Base-by-base conservation (phyloP, 2,888 invertebrate species). In the Phyto melanocephala region DNA sequence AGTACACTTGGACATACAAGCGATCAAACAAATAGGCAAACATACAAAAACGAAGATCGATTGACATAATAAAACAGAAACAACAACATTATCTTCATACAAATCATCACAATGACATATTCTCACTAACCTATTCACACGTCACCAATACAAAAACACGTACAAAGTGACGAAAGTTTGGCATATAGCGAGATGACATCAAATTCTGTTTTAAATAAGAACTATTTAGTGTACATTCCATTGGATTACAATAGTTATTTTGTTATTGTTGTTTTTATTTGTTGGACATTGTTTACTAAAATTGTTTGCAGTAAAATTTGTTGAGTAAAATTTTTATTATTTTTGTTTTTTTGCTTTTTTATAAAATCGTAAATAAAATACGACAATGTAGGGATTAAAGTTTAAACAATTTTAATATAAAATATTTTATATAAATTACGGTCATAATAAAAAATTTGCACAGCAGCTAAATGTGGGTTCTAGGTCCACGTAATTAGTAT, bases 81-180 rank as follows among this genome's bases (percentile, higher is more conserved):
- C 35, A 71, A 47, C 37, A 58, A 50, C 20, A 71, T 58, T 20
- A 58, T 22, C 0, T 17, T 17, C 17, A 17, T 11, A 56, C 35
- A 20, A 35, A 1, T 37, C 40, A 40, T 67, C 24, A 47, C 20
- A 65, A 20, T 50, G 40, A 24, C 50, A 47, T 33, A 4, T 52
- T 13, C 11, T 13, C 17, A 60, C 20, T 58, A 17, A 62, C 45
- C 33, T 24, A 52, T 62, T 62, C 20, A 77, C 67, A 60, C 52
- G 40, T 60, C 76, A 70, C 13, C 35, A 37, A 58, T 8, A 54
- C 45, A 52, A 3, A 58, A 1, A 67, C 15, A 45, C 42, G 11
- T 0, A 35, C 20, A 33, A 45, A 58, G 70, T 70, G 58, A 70
- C 22, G 58, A 70, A 22, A 13, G 35, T 24, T 56, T 47, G 70